phyloP scores from a whole-genome alignment of 2,797 vertebrate genomes.

The Atherinosoma microstoma region DNA sequence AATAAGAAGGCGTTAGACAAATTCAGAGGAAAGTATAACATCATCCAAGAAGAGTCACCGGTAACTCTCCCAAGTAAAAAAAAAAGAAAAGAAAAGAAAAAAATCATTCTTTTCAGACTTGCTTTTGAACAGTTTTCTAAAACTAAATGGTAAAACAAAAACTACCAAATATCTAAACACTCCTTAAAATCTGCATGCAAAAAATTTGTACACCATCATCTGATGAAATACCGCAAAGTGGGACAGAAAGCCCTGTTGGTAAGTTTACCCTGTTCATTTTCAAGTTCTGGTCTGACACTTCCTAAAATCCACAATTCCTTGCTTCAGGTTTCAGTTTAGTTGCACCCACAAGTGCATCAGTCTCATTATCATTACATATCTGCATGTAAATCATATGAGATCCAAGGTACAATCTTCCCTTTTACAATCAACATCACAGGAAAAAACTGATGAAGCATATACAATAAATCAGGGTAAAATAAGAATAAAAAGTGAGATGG shows the following conservation, averaged over 20 bases:
- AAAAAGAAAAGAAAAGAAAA: too few species aligned
- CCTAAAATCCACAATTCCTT: not conserved
- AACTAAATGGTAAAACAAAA: not conserved
- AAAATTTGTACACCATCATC: not conserved
- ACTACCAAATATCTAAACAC: not conserved
- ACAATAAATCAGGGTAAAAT: not conserved
- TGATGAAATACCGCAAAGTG: not conserved
- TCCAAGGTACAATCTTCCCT: not conserved
- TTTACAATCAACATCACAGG: not conserved
- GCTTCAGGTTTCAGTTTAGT: not conserved
- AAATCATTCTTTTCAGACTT: too few species aligned
- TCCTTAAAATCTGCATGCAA: not conserved
- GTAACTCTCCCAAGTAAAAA: not conserved
- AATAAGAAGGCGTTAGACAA: not conserved
- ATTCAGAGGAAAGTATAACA: not conserved
- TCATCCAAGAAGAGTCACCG: not conserved
- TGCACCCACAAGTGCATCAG: not conserved
- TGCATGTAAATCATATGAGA: not conserved
- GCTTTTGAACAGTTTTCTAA: not conserved
- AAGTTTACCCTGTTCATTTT: not conserved
- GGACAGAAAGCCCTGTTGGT: not conserved
- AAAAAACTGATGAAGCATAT: not conserved
- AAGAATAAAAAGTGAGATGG: not conserved
- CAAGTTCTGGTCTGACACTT: not conserved
- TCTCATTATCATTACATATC: not conserved